These are phyloP conservation scores for Peromyscus polionotus DNA, from an alignment of 2,113 vertebrate genomes.

Conservation along the genomic window DNA sequence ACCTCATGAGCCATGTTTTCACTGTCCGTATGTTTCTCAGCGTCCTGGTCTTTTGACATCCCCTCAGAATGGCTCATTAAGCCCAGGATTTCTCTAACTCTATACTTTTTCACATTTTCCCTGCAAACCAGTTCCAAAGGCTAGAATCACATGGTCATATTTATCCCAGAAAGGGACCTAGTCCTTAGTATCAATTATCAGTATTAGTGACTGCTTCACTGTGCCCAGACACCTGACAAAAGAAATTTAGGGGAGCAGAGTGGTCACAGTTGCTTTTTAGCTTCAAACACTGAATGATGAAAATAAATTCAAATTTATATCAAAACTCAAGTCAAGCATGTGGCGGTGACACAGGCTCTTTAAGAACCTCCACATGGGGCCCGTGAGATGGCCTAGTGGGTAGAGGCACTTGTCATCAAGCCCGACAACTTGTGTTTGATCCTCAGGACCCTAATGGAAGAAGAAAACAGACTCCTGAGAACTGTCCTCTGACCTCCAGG, in stretches of 20 bases:
- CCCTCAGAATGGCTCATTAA: too few species aligned
- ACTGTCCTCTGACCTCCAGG: neutral
- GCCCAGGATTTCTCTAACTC: neutral
- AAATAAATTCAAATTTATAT: slow-evolving; percentile 54
- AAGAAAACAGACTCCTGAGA: neutral
- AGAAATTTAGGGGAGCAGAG: neutral
- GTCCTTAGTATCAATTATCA: neutral
- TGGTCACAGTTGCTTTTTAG: neutral
- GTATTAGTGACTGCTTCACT: neutral
- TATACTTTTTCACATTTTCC: neutral
- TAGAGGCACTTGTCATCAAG: neutral
- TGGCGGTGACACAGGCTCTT: neutral
- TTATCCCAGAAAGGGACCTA: neutral
- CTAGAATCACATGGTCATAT: neutral
- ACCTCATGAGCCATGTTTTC: neutral
- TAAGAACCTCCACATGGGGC: neutral
- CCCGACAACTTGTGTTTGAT: neutral
- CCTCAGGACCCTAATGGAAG: neutral
- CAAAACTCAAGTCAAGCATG: neutral
- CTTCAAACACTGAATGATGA: slow-evolving; percentile 26
- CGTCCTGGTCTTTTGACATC: neutral
- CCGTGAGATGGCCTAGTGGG: neutral
- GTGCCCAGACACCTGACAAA: neutral
- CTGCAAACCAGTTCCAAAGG: neutral
- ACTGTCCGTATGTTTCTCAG: neutral